Base-by-base conservation (phyloP, 2,113 vertebrate species). In the Cisticola juncidis region DNA sequence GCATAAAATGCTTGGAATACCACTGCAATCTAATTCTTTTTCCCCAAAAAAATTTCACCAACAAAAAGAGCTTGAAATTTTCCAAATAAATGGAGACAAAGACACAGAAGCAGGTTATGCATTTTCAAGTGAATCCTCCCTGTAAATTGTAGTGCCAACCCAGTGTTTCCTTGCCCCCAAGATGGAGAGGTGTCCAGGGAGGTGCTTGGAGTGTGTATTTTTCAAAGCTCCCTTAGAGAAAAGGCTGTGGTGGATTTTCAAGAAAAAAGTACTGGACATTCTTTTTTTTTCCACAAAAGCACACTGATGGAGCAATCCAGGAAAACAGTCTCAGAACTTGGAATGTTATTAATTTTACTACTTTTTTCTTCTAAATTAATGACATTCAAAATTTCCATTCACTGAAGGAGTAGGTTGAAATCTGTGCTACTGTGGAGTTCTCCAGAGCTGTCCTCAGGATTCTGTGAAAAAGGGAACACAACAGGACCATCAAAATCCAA, bases 231-330 rank as follows among this genome's bases (percentile, higher is more conserved):
- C 6, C 76, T 69, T 31, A 58, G 45, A 86, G 76, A 42, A 71
- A 35, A 69, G 45, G 23, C 54, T 28, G 71, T 0, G 29, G 58
- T 50, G 47, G 45, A 82, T 90, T 95, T 95, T 90, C 86, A 94
- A 60, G 73, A 53, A 86, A 81, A 33, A 81, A 91, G 23, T 81
- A 87, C 4, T 66, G 76, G 85, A 92, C 84, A 7, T 14, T 56
- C 35, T 60, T 56, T 79, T 57, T 60, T 68, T 66, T 35, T 24
- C 92, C 73, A 70, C 88, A 92, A 95, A 96, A 95, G 50, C 82
- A 81, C 60, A 83, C 47, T 93, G 84, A 88, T 74, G 69, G 69
- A 93, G 90, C 72, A 83, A 81, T 24, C 78, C 88, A 86, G 92
- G 82, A 94, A 96, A 83, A 72, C 44, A 68, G 86, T 26, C 92